Evolutionary conservation across 2,888 invertebrate genomes (phyloP).

Genomic region (Apeira syringaria): DNA sequence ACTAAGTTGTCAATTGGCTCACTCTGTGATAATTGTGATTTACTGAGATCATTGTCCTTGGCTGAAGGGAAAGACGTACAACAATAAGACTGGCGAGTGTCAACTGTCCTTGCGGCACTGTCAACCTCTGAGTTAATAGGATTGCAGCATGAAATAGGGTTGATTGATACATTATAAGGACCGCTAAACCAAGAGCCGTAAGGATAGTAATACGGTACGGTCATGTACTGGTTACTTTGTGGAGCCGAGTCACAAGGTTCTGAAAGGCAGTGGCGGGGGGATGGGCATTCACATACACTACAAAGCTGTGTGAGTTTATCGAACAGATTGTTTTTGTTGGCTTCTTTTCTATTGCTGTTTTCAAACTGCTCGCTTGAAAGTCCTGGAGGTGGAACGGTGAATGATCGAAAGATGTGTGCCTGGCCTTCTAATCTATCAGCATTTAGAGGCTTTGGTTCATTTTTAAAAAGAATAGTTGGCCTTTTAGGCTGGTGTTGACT

Average conservation of each 20-base stretch:
- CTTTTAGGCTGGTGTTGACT: not conserved
- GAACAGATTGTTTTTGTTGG: not conserved
- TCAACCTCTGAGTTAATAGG: slow-evolving; percentile 33
- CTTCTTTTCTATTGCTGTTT: not conserved
- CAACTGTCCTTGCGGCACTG: not conserved
- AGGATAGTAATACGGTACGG: slow-evolving; percentile 66
- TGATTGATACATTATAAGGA: slow-evolving; percentile 54
- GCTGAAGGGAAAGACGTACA: too few species aligned
- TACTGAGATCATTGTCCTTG: too few species aligned
- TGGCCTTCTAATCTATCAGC: not conserved
- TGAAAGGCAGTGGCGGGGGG: slow-evolving; percentile 44
- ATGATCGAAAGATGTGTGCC: slow-evolving; percentile 12
- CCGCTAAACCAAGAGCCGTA: slow-evolving; percentile 69
- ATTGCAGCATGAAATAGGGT: slow-evolving; percentile 35
- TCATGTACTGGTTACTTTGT: slow-evolving; percentile 47
- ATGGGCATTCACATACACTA: slow-evolving; percentile 30
- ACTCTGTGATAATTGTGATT: too few species aligned
- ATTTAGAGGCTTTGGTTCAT: not conserved
- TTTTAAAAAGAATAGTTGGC: not conserved
- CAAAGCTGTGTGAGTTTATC: slow-evolving; percentile 12
- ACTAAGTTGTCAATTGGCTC: too few species aligned
- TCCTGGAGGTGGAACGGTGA: slow-evolving; percentile 11
- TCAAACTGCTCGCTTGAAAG: not conserved
- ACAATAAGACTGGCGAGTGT: too few species aligned
- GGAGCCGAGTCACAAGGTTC: slow-evolving; percentile 35